A percentile compares a stretch with the other conserved stretches of the same genome.
Evolutionary conservation across 2,888 invertebrate genomes (phyloP).

Genomic region (Sesia apiformis): DNA sequence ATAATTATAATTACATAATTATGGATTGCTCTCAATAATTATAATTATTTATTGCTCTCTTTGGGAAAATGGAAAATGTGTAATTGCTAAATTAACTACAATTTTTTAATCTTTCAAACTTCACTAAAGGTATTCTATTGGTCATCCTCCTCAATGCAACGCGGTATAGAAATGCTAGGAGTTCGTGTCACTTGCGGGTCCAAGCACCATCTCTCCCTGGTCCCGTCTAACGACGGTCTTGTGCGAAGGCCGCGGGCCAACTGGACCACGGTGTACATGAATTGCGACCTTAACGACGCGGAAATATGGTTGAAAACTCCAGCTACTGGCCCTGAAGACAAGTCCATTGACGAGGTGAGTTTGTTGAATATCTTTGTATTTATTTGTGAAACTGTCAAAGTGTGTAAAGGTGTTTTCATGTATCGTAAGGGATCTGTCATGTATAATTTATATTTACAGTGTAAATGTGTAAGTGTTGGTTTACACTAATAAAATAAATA

Average conservation of each 20-base stretch:
- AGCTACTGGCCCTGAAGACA: constrained; percentile 45
- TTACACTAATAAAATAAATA: no score
- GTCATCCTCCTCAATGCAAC: constrained; percentile 97
- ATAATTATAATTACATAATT: no score
- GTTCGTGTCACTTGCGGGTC: constrained; percentile 88
- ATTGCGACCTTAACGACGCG: constrained; percentile 92
- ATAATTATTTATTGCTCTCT: no score
- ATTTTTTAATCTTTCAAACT: background rate
- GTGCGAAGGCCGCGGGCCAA: constrained; percentile 89
- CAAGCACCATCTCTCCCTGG: constrained; percentile 82
- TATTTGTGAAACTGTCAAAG: no score
- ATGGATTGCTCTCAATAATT: no score
- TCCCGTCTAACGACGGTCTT: constrained; percentile 85
- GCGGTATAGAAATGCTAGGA: constrained; percentile 90
- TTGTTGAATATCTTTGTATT: no score
- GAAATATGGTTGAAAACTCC: constrained; percentile 94
- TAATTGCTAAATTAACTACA: no score
- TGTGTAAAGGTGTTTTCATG: no score
- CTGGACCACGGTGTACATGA: constrained; percentile 95
- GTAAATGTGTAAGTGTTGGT: no score
- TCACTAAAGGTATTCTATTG: constrained; percentile 85
- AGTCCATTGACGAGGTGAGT: constrained; percentile 33
- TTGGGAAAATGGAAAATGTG: no score
- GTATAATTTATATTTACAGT: no score
- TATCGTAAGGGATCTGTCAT: no score